Evolutionary conservation across 1,140 invertebrate species (phyloP).

Genomic region (Drosophila pandora): DNA sequence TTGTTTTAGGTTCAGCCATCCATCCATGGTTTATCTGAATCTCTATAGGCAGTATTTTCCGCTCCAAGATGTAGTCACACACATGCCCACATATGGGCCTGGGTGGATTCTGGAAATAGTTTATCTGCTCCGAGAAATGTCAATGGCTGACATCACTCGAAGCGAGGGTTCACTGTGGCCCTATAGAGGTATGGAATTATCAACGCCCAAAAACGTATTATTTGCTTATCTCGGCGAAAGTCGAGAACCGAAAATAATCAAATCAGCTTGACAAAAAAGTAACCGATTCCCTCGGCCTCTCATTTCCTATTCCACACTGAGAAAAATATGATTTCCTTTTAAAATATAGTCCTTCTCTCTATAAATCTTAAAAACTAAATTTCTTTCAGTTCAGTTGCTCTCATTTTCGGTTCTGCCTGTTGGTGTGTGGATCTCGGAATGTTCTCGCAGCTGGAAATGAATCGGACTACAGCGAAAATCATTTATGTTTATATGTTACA

Average conservation of each 20-base stretch:
- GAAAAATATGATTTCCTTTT: background rate
- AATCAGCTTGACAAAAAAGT: constrained; percentile 55
- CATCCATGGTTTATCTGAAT: background rate
- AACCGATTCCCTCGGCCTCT: constrained; percentile 17
- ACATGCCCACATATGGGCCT: background rate
- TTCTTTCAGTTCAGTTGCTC: constrained; percentile 12
- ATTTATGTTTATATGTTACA: constrained; percentile 77
- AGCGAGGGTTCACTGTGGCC: constrained; percentile 27
- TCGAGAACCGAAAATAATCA: constrained; percentile 41
- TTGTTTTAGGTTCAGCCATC: background rate
- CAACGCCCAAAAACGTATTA: constrained; percentile 32
- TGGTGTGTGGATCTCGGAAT: constrained; percentile 44
- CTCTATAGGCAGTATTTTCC: background rate
- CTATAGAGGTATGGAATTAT: constrained; percentile 16
- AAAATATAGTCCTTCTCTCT: background rate
- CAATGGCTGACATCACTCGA: background rate
- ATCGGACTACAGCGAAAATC: constrained; percentile 69
- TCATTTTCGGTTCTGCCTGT: background rate
- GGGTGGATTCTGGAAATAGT: constrained; percentile 4
- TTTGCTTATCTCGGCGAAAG: constrained; percentile 66
- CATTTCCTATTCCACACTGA: constrained; percentile 11
- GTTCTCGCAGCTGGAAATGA: constrained; percentile 80
- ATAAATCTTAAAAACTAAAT: background rate
- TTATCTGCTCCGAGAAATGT: constrained; percentile 3
- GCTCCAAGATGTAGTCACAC: background rate